A percentile compares a stretch with the other conserved stretches of the same genome.
These are phyloP conservation scores for Lepidocyrtinus sp. DNA, from an alignment of 2,888 invertebrate species.

Conservation along the genomic window DNA sequence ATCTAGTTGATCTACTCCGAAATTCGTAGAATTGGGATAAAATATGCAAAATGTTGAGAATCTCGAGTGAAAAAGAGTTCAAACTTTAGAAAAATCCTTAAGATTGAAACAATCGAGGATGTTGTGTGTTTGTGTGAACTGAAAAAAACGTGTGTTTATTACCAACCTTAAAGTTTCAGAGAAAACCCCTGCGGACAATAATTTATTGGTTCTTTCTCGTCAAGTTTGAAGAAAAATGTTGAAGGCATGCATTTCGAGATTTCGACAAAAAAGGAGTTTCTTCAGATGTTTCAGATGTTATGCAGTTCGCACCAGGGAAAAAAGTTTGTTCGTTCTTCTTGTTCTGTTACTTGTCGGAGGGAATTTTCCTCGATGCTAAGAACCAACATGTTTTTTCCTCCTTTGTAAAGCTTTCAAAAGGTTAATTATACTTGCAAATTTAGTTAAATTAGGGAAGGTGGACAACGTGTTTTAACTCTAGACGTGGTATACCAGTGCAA, in stretches of 20 bases:
- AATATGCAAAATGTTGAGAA: constrained; percentile 57
- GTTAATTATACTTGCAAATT: constrained; percentile 66
- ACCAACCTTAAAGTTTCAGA: constrained; percentile 53
- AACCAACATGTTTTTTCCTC: not conserved
- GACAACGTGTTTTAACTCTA: constrained; percentile 45
- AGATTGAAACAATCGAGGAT: not conserved
- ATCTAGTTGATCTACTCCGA: constrained; percentile 52
- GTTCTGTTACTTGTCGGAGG: too few relatives aligned
- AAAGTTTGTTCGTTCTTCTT: constrained; percentile 39
- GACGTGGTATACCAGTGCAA: constrained; percentile 46
- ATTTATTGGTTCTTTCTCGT: constrained; percentile 59
- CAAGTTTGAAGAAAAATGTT: constrained; percentile 49
- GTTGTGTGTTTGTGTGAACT: too few relatives aligned
- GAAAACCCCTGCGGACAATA: constrained; percentile 60
- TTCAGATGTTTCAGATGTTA: not conserved
- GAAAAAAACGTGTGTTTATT: constrained; percentile 37
- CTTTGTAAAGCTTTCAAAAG: constrained; percentile 37
- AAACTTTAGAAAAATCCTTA: not conserved
- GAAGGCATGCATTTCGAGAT: constrained; percentile 57
- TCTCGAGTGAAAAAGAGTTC: constrained; percentile 29
- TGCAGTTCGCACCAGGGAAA: constrained; percentile 7
- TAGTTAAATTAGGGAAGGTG: constrained; percentile 59
- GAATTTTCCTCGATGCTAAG: not conserved
- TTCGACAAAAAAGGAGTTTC: constrained; percentile 59
- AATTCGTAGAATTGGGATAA: constrained; percentile 42